phyloP scores from a whole-genome alignment of 2,888 invertebrate genomes.

The Mimachlamys varia region DNA sequence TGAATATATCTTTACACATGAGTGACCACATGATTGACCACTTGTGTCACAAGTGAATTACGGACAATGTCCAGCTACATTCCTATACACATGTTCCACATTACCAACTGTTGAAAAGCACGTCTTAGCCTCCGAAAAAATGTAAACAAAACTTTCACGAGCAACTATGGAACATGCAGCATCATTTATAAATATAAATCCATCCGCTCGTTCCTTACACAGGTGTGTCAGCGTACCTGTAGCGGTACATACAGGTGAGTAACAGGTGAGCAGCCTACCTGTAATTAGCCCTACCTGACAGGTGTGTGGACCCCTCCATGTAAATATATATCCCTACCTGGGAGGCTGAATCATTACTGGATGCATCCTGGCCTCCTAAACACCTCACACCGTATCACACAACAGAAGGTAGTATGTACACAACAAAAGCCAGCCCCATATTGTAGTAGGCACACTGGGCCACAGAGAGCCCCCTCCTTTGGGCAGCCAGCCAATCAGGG shows the following conservation, averaged over 20 bases:
- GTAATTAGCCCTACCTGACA: constrained; percentile 28
- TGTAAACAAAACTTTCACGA: constrained; percentile 11
- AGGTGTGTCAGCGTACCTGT: constrained; percentile 21
- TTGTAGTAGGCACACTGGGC: constrained; percentile 20
- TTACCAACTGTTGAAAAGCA: neutral
- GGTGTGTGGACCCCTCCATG: constrained; percentile 21
- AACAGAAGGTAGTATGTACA: constrained; percentile 31
- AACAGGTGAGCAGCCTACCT: constrained; percentile 13
- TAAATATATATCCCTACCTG: constrained; percentile 29
- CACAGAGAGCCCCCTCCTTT: constrained; percentile 24
- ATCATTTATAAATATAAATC: neutral
- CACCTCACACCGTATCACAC: constrained; percentile 1
- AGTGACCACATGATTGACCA: neutral
- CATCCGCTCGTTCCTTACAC: neutral
- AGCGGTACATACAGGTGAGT: neutral
- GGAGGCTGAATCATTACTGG: neutral
- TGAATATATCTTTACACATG: neutral
- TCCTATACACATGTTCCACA: neutral
- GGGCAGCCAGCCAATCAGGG: constrained; percentile 17
- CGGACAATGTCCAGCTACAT: neutral
- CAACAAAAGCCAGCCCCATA: constrained; percentile 28
- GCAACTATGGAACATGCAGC: neutral
- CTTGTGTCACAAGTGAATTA: neutral
- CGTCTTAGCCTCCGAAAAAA: neutral
- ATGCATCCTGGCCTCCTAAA: neutral